Evolutionary conservation across 2,113 vertebrate genomes (phyloP).

Genomic region (Chlamydotis undulata): DNA sequence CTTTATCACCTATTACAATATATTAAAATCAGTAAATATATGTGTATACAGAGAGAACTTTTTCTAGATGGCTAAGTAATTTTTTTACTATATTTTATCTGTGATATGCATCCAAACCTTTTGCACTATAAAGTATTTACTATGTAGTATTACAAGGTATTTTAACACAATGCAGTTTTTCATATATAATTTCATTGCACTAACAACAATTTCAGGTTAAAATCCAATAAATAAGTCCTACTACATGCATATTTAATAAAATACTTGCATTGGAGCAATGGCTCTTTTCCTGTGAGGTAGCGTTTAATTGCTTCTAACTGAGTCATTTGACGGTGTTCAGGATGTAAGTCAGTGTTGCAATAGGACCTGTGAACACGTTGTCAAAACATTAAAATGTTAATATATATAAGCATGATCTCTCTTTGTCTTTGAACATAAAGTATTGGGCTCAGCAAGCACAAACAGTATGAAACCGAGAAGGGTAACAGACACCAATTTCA

Average conservation of each 20-base stretch:
- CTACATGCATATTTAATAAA: background rate
- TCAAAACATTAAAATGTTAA: conserved; percentile 22
- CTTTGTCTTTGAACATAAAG: conserved; percentile 31
- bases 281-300: conserved; percentile 91
- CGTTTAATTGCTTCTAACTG: conserved; percentile 94
- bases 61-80: background rate
- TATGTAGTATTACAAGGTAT: background rate
- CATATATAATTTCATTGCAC: background rate
- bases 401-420: background rate
- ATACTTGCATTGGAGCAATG: conserved; percentile 89
- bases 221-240: background rate
- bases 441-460: background rate
- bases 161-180: background rate
- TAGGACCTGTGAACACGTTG: conserved; percentile 84
- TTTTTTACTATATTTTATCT: background rate
- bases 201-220: background rate
- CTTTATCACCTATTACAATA: conserved; percentile 89
- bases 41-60: background rate
- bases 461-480: conserved; percentile 8
- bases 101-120: background rate
- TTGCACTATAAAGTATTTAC: background rate
- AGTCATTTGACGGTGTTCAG: conserved; percentile 89
- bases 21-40: background rate
- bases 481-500: conserved; percentile 5
- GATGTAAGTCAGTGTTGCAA: conserved; percentile 93